Base-by-base conservation (phyloP, 2,113 vertebrate species). In the Mustelus asterias region DNA sequence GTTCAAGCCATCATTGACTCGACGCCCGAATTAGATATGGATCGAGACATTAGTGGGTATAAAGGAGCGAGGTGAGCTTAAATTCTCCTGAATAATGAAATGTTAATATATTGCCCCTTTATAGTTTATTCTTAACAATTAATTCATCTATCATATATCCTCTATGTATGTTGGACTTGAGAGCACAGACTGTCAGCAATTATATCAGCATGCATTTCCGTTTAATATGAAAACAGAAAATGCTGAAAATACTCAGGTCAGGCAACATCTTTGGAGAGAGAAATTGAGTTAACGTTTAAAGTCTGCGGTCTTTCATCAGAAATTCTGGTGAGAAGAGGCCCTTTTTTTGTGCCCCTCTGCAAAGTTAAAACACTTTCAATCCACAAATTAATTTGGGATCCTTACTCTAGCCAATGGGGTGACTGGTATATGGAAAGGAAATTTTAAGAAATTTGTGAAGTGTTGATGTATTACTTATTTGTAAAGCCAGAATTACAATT, bases 1-100 rank as follows among this genome's bases (percentile, higher is more conserved):
- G 99, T 99, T 48, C 99, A 99, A 97, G 98, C 98, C 0, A 99
- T 99, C 97, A 99, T 99, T 24, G 99, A 99, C 96, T 99, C 99
- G 14, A 99, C 99, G 72, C 99, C 99, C 65, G 99, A 99, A 96
- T 89, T 99, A 97, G 98, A 99, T 97, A 99, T 99, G 99, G 98
- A 98, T 96, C 98, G 98, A 97, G 98, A 99, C 96, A 98, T 99
- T 76, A 98, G 98, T 86, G 97, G 98, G 96, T 99, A 98, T 97
- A 98, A 98, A 97, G 98, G 98, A 96, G 98, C 99, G 70, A 99
- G 99, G 99, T 99, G 97, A 29, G 69, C 58, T 22, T 48, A 41
- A 8, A 72, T 29, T 72, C 29, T 54, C 22, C 37, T 69, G 9
- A 18, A 8, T 63, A 8, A 8, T 2, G 37, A 33, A 37, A 65